Evolutionary conservation across 2,113 vertebrate species (phyloP), one percentile per base, ranked within the genome.

Genomic region (Onychorhynchus coronatus): DNA sequence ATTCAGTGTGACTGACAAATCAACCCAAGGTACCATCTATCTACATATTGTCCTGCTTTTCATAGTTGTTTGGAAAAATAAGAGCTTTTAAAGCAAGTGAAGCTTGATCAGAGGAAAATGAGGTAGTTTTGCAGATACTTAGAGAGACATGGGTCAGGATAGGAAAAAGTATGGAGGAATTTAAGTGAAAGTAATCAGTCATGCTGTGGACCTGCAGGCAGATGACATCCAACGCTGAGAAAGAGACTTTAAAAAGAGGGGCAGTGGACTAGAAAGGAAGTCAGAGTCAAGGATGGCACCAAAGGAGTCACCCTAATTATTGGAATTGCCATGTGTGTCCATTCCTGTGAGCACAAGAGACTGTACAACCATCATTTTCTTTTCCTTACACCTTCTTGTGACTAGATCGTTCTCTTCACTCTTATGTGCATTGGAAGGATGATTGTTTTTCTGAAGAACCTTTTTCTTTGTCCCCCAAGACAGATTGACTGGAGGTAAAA

Each of bases 351-450:
- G 22, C 3, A 70, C 9, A 66, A 11, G 3, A 6, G 15, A 35
- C 25, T 46, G 5, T 7, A 24, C 0, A 0, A 49, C 8, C 8
- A 14, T 21, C 23, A 24, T 14, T 84, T 37, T 17, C 39, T 25
- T n/a, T 72, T 70, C 46, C 12, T 84, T 82, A 62, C 42, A 47
- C 22, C 11, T 44, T 56, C 52, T 55, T 56, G 17, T 18, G 63
- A 49, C 22, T 25, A 35, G 84, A 25, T 7, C 0, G 0, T 39
- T 65, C 31, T 7, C 35, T 79, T 56, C 33, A 7, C 33, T n/a
- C 25, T 3, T 37, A 5, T 2, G 20, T 24, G 17, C 39, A 25
- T 3, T 33, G 44, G 49, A 80, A 86, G n/a, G 50, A 24, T 22
- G 35, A n/a, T 23, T n/a, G 14, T 62, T 37, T 37, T 56, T 56